phyloP scores from a whole-genome alignment of 23 tunicate genomes.

The Corella eumyota region DNA sequence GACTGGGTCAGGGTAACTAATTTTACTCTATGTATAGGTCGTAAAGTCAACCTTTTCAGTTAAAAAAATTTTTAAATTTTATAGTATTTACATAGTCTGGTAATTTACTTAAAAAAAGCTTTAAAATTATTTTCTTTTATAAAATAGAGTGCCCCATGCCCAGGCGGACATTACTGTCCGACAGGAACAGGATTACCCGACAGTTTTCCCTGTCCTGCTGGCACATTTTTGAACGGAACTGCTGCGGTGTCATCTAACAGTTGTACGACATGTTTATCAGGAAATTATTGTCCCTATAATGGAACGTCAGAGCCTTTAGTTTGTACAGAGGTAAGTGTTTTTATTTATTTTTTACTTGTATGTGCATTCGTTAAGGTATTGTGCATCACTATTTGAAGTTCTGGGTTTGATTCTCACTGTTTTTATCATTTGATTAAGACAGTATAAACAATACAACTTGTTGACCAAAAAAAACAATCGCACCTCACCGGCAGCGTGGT shows the following conservation, averaged over 20 bases:
- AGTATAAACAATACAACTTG: no score
- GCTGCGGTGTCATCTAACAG: constrained; percentile 76
- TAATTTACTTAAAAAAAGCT: background rate
- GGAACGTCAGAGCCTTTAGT: constrained; percentile 47
- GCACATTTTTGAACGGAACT: constrained; percentile 63
- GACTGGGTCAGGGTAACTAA: no score
- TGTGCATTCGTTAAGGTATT: no score
- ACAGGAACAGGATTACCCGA: constrained; percentile 39
- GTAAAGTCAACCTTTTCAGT: no score
- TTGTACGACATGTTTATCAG: constrained; percentile 79
- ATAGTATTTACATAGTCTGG: background rate
- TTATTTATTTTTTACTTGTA: background rate
- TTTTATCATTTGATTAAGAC: no score
- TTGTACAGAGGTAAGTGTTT: constrained; percentile 46
- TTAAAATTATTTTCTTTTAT: background rate
- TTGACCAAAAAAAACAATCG: no score
- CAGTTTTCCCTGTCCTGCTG: constrained; percentile 47
- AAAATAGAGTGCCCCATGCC: constrained; percentile 60
- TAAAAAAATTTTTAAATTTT: background rate
- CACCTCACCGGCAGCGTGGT: no score
- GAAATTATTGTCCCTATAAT: constrained; percentile 58
- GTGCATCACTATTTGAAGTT: no score
- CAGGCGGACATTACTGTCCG: constrained; percentile 77
- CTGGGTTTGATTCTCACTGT: no score
- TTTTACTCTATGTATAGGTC: no score